phyloP scores from a whole-genome alignment of 1,140 invertebrate genomes.

The Ditylenchus dipsaci region DNA sequence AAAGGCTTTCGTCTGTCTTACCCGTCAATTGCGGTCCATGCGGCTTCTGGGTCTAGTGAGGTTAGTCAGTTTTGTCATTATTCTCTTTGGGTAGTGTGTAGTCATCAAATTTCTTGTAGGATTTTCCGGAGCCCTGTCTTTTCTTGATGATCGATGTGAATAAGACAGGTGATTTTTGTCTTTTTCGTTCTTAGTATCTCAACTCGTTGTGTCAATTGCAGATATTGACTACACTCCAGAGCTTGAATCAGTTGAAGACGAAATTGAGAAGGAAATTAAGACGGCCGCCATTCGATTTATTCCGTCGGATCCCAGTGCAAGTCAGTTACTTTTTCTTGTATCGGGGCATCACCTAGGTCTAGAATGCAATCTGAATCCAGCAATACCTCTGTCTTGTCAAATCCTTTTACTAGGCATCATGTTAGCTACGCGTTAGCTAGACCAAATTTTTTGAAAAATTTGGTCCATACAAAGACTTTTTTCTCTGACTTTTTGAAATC shows the following conservation, averaged over 20 bases:
- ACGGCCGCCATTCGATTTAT: conserved; percentile 24
- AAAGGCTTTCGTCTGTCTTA: conserved; percentile 21
- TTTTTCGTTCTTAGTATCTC: too few species aligned
- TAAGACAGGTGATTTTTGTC: conserved; percentile 14
- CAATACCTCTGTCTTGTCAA: too few species aligned
- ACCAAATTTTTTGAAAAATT: too few species aligned
- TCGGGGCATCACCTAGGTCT: too few species aligned
- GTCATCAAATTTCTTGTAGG: background rate
- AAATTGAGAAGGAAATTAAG: conserved; percentile 21
- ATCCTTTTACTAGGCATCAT: too few species aligned
- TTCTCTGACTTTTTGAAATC: too few species aligned
- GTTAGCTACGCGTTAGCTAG: too few species aligned
- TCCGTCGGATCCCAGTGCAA: conserved; percentile 18
- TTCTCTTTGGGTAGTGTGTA: too few species aligned
- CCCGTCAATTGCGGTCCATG: conserved; percentile 35
- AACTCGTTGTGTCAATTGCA: too few species aligned
- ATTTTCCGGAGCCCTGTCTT: conserved; percentile 32
- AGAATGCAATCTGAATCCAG: too few species aligned
- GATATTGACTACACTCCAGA: conserved; percentile 30
- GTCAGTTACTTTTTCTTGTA: conserved; percentile 3
- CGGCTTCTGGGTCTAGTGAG: conserved; percentile 23
- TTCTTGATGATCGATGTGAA: conserved; percentile 22
- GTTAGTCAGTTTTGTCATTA: too few species aligned
- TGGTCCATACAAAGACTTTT: too few species aligned
- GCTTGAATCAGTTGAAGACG: conserved; percentile 15